Base-by-base conservation (phyloP, 1,140 invertebrate genomes). In the Anastrepha obliqua region DNA sequence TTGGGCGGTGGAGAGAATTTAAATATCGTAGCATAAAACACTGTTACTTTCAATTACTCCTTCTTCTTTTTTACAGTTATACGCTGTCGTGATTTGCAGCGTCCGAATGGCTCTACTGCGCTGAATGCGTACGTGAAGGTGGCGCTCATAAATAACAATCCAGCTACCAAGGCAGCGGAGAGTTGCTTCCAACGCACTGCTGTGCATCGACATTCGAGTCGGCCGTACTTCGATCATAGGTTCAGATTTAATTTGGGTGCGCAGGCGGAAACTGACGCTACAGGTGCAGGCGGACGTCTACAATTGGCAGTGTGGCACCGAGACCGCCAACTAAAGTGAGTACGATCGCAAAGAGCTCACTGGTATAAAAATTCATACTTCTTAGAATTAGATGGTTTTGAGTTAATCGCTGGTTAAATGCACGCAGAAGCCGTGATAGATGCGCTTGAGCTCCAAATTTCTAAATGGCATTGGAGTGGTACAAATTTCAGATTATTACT, bases 61-160 rank as follows among this genome's bases (percentile, higher is more conserved):
- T 62, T 42, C 55, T 65, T 17, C 17, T 81, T 39, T 65, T 58
- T 92, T 90, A 60, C 89, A 94, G 94, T 94, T 89, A 92, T 94
- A 87, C 92, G 93, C 47, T 94, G 94, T 88, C 91, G 92, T 64
- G 94, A 94, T 87, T 88, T 94, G 51, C 91, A 91, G 85, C 92
- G 93, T 60, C 85, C 90, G 0, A 93, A 93, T 88, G 93, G 91
- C 85, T 90, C 90, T 86, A 90, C 91, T 86, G 91, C 89, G 87
- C 89, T 94, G 13, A 94, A 94, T 90, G 94, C 94, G 55, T 94
- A 94, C 89, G 93, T 94, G n/a, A 94, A 94, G 88, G 92, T 92
- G 85, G 89, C 91, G 0, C 86, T 92, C 8, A 86, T 81, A 60
- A 67, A 58, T 17, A 20, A 85, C 88, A 39, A 87, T 29, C 62